These are phyloP conservation scores for Chironomus riparius DNA, from an alignment of 2,888 invertebrate genomes.

Conservation along the genomic window DNA sequence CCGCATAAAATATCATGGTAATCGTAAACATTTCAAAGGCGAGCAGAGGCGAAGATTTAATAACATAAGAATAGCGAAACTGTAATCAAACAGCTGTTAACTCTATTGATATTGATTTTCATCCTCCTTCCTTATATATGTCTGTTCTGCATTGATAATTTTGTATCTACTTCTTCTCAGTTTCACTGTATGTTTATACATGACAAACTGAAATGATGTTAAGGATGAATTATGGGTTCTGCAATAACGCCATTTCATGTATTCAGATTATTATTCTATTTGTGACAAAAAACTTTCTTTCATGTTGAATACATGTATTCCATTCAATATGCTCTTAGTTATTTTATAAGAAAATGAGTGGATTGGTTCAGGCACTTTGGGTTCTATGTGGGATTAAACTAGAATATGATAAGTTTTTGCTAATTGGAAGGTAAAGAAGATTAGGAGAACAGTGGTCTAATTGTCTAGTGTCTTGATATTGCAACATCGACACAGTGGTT, in stretches of 20 bases:
- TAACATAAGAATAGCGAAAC: not conserved
- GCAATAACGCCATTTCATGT: not conserved
- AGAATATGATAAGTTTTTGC: no score
- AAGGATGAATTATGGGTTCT: not conserved
- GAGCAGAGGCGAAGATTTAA: slow-evolving; percentile 1
- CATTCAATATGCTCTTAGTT: no score
- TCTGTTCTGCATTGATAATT: not conserved
- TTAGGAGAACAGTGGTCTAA: no score
- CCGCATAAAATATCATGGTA: not conserved
- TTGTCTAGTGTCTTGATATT: no score
- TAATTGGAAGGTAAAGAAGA: no score
- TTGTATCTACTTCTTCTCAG: not conserved
- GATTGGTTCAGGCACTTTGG: no score
- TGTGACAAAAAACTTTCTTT: not conserved
- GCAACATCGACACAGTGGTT: no score
- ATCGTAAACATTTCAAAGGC: not conserved
- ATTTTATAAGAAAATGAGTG: no score
- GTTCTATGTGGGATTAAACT: no score
- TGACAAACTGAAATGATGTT: not conserved
- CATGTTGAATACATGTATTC: no score
- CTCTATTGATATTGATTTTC: not conserved
- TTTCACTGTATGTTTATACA: not conserved
- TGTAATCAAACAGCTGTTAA: slow-evolving; percentile 14
- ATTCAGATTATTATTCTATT: not conserved
- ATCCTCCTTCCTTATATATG: not conserved